Evolutionary conservation across 1,140 invertebrate genomes (phyloP).

Genomic region (Apis mellifera): Amel_HAv3.1 CM009931.2:679001-679500

Average conservation of each 20-base stretch:
- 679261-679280: conserved; percentile 2
- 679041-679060: too few species aligned
- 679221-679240: too few species aligned
- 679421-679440: conserved; percentile 35
- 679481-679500: conserved; percentile 19
- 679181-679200: too few species aligned
- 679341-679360: conserved; percentile 52
- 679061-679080: too few species aligned
- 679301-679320: conserved; percentile 41
- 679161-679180: too few species aligned
- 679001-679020: neutral
- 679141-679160: too few species aligned
- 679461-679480: neutral
- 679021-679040: too few species aligned
- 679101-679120: too few species aligned
- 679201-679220: too few species aligned
- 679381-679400: conserved; percentile 54
- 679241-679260: neutral
- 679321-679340: conserved; percentile 64
- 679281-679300: conserved; percentile 48
- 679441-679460: neutral
- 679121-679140: too few species aligned
- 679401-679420: conserved; percentile 32
- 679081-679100: too few species aligned
- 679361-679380: conserved; percentile 51